Conservation (phyloP, 2,113 vertebrate species). For the Callocephalon fimbriatum region DNA sequence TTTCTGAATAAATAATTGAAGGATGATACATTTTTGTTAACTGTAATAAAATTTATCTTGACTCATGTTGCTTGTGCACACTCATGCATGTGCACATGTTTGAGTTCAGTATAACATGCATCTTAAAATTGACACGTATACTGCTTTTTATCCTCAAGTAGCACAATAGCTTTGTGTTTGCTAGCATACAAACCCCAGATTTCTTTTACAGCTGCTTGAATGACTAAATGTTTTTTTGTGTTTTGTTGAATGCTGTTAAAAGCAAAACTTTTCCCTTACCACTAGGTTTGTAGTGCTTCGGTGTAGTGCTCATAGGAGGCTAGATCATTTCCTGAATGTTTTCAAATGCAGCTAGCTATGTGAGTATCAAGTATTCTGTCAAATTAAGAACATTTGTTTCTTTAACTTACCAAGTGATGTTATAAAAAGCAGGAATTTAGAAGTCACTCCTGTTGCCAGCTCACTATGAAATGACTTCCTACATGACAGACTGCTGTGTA, state of each 20-base stretch:
- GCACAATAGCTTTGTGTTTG: not conserved
- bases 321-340: not conserved
- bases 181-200: not conserved
- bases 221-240: not conserved
- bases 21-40: not conserved
- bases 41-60: not conserved
- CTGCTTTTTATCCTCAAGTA: not conserved
- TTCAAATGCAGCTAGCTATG: not conserved
- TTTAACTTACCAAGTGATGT: not conserved
- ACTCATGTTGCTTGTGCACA: rapidly evolving
- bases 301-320: not conserved
- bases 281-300: not conserved
- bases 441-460: not conserved
- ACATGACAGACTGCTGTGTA: not conserved
- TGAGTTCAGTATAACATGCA: not conserved
- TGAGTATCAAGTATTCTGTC: not conserved
- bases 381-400: not conserved
- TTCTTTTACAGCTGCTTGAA: not conserved
- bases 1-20: not conserved
- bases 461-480: not conserved
- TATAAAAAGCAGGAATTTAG: not conserved
- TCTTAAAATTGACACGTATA: not conserved
- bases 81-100: not conserved
- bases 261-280: not conserved
- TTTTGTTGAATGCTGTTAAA: not conserved